These are phyloP conservation scores for Venturia canescens DNA, from an alignment of 1,140 invertebrate genomes.

Conservation along the genomic window DNA sequence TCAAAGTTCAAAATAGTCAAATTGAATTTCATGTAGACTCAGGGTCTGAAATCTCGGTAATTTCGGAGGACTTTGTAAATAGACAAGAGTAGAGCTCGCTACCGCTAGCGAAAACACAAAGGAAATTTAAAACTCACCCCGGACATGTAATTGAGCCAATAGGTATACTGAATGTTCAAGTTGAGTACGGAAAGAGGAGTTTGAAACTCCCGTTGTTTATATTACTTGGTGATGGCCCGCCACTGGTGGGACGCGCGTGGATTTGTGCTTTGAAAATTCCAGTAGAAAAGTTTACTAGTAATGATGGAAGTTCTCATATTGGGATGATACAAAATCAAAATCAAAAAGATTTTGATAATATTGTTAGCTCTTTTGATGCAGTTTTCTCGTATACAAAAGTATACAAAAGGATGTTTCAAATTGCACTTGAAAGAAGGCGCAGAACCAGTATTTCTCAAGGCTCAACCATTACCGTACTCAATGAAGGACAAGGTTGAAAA, in stretches of 20 bases:
- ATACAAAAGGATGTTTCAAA: too few species aligned
- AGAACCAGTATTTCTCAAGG: too few species aligned
- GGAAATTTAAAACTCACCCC: conserved; percentile 32
- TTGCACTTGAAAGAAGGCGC: too few species aligned
- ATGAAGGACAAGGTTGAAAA: too few species aligned
- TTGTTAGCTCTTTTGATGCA: too few species aligned
- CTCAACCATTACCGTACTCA: too few species aligned
- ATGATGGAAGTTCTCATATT: too few species aligned
- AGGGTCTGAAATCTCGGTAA: conserved; percentile 16
- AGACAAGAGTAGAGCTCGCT: not conserved
- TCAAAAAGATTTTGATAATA: too few species aligned
- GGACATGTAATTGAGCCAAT: not conserved
- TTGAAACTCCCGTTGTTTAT: conserved; percentile 23
- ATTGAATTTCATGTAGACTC: conserved; percentile 16
- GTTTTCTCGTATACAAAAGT: too few species aligned
- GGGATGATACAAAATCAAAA: too few species aligned
- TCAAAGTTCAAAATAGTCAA: conserved; percentile 16
- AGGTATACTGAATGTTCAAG: not conserved
- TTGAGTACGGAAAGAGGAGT: not conserved
- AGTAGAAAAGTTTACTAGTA: not conserved
- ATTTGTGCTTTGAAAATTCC: conserved; percentile 11
- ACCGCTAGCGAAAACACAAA: not conserved
- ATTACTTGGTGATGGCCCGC: conserved; percentile 9
- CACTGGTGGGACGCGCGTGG: conserved; percentile 34
- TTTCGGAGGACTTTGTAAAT: conserved; percentile 4